These are phyloP conservation scores for Ariopsis seemanni DNA, from an alignment of 2,113 vertebrate species.

Conservation along the genomic window DNA sequence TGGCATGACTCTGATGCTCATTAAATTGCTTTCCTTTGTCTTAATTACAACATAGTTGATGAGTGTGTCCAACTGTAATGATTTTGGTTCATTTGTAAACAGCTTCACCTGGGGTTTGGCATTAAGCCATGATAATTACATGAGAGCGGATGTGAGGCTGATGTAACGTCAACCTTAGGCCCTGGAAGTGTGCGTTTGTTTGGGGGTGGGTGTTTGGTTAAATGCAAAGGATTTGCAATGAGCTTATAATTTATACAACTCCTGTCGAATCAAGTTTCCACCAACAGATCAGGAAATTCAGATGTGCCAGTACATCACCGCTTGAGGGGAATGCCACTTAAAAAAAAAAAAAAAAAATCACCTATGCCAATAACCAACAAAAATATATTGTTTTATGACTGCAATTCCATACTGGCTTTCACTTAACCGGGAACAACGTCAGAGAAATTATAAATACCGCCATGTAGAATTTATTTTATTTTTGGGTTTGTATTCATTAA, in stretches of 20 bases:
- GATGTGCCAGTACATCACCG: neutral
- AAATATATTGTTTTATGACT: neutral
- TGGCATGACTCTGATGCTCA: neutral
- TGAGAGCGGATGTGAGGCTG: neutral
- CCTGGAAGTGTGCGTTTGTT: neutral
- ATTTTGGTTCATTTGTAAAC: constrained; percentile 12
- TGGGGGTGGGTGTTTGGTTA: neutral
- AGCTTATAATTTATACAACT: neutral
- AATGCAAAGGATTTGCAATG: neutral
- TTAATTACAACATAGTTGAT: neutral
- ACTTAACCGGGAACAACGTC: neutral
- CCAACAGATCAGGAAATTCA: neutral
- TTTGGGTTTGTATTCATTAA: neutral
- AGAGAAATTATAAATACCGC: neutral
- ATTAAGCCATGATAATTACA: constrained; percentile 2
- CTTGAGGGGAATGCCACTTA: neutral
- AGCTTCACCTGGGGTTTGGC: constrained; percentile 6
- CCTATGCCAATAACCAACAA: neutral
- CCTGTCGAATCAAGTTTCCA: neutral
- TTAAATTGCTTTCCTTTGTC: neutral
- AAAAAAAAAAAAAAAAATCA: neutral
- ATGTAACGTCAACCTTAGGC: neutral
- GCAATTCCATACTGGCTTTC: neutral
- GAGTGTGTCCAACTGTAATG: constrained; percentile 6
- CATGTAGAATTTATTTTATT: neutral